phyloP scores from a whole-genome alignment of 2,113 vertebrate genomes.

The Echinops telfairi region DNA sequence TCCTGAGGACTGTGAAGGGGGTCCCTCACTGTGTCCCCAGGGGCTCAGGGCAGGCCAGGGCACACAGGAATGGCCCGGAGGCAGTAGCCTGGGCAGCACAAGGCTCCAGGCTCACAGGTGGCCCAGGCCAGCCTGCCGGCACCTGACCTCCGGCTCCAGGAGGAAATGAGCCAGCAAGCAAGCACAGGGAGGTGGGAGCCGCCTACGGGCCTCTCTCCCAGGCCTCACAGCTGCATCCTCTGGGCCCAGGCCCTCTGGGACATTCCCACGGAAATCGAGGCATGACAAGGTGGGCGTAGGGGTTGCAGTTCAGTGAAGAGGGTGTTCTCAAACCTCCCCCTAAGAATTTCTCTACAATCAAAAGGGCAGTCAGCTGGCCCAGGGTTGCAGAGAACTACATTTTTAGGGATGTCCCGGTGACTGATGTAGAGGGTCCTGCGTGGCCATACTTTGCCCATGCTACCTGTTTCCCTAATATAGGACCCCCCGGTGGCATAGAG shows the following conservation, averaged over 20 bases:
- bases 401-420: no score
- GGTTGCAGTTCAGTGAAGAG: background rate
- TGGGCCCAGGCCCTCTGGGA: background rate
- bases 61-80: background rate
- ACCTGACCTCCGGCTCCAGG: background rate
- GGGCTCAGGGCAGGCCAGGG: background rate
- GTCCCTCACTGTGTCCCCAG: background rate
- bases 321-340: background rate
- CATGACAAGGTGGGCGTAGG: background rate
- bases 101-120: background rate
- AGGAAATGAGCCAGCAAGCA: conserved; percentile 17
- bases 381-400: no score
- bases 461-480: no score
- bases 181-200: conserved; percentile 1
- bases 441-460: background rate
- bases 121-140: background rate
- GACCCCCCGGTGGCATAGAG: no score
- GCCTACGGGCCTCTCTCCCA: conserved; percentile 60
- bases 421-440: background rate
- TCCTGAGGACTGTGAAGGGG: background rate
- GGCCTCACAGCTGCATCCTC: conserved; percentile 71
- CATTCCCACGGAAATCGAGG: conserved; percentile 31
- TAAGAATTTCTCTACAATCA: background rate
- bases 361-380: background rate
- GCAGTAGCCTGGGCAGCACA: background rate